A percentile compares a stretch with the other conserved stretches of the same genome.
These are phyloP conservation scores for Spatulosminthurus flaviceps DNA, from an alignment of 2,888 invertebrate species.

Conservation along the genomic window DNA sequence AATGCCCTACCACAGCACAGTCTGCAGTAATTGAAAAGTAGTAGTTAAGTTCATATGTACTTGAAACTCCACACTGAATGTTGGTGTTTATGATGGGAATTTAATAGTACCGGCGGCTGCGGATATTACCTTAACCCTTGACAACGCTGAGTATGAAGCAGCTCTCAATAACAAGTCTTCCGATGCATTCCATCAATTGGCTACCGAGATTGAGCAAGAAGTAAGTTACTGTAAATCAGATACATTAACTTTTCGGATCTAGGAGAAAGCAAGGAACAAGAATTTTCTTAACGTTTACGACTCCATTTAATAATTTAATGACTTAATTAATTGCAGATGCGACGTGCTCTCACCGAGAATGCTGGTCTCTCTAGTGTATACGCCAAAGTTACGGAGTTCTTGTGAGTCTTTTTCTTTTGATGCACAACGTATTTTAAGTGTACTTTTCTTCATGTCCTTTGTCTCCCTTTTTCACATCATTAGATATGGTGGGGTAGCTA, in stretches of 20 bases:
- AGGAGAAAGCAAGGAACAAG: not conserved
- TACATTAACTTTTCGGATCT: slow-evolving; percentile 15
- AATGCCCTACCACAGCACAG: too few relatives aligned
- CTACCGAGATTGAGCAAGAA: slow-evolving; percentile 71
- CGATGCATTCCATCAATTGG: slow-evolving; percentile 72
- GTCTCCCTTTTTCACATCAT: too few relatives aligned
- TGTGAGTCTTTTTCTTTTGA: slow-evolving; percentile 68
- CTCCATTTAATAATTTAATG: not conserved
- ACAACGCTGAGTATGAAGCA: slow-evolving; percentile 73
- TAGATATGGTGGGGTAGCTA: too few relatives aligned
- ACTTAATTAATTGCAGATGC: slow-evolving; percentile 46
- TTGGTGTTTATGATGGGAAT: not conserved
- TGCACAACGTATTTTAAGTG: not conserved
- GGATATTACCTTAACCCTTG: slow-evolving; percentile 74
- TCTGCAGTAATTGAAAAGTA: too few relatives aligned
- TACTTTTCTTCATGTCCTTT: too few relatives aligned
- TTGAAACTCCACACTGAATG: too few relatives aligned
- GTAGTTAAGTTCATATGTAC: too few relatives aligned
- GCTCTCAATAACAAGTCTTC: slow-evolving; percentile 73
- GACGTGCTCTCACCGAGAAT: slow-evolving; percentile 42
- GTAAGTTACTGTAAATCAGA: slow-evolving; percentile 57
- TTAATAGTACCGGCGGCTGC: slow-evolving; percentile 74
- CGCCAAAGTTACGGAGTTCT: slow-evolving; percentile 70
- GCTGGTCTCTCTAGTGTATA: slow-evolving; percentile 49
- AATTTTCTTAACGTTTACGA: slow-evolving; percentile 11